phyloP scores from a whole-genome alignment of 2,113 vertebrate species.

The Toxostoma redivivum region DNA sequence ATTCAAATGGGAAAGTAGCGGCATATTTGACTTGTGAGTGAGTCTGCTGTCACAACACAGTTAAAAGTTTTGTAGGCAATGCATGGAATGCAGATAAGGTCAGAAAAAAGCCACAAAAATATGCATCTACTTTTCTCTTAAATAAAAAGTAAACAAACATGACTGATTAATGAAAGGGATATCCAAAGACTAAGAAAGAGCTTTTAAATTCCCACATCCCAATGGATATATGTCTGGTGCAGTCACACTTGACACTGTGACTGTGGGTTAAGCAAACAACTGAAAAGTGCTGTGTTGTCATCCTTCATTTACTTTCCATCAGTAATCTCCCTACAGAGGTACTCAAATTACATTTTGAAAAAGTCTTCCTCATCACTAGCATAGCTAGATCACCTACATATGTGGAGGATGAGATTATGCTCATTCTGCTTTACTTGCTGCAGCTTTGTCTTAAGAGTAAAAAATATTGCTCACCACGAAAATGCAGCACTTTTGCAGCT shows the following conservation, averaged over 20 bases:
- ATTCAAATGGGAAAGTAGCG: neutral
- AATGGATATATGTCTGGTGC: neutral
- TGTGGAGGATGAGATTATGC: neutral
- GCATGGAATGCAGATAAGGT: neutral
- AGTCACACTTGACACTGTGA: neutral
- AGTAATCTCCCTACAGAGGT: neutral
- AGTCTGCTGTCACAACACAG: neutral
- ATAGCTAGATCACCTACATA: neutral
- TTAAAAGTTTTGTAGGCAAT: neutral
- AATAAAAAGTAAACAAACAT: neutral
- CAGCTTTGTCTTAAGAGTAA: neutral
- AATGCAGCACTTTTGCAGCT: neutral
- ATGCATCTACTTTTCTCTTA: neutral
- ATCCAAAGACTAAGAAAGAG: neutral
- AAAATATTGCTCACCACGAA: neutral
- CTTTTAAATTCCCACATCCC: neutral
- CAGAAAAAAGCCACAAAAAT: slow-evolving; percentile 17
- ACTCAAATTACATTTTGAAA: neutral
- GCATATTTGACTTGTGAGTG: neutral
- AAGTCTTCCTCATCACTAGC: neutral
- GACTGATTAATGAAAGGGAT: neutral
- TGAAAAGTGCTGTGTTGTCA: neutral
- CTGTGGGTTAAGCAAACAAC: neutral
- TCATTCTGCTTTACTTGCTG: neutral
- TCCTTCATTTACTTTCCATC: neutral